phyloP scores from a whole-genome alignment of 2,888 invertebrate genomes.

The Dendrolimus houi region DNA sequence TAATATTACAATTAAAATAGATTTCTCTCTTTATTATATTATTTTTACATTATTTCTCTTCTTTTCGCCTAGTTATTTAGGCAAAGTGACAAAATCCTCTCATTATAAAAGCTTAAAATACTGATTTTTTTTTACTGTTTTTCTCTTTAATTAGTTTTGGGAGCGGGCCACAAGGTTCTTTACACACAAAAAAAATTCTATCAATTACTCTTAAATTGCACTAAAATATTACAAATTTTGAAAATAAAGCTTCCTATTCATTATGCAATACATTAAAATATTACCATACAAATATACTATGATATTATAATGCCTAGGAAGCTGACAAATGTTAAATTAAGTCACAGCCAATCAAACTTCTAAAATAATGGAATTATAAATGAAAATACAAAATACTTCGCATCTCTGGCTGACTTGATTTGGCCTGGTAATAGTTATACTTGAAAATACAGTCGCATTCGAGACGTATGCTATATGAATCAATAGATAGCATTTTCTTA shows the following conservation, averaged over 20 bases:
- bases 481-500: too few species aligned
- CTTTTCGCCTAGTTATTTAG: conserved; percentile 51
- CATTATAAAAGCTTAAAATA: conserved; percentile 26
- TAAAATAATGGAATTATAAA: conserved; percentile 1
- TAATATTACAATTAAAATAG: conserved; percentile 71
- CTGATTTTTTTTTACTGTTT: conserved; percentile 7
- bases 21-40: conserved; percentile 68
- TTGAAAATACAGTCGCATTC: too few species aligned
- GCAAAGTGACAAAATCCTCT: conserved; percentile 62
- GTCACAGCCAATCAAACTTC: conserved; percentile 23
- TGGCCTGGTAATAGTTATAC: too few species aligned
- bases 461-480: too few species aligned
- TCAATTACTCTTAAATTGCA: conserved; percentile 4
- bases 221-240: background rate
- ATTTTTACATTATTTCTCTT: conserved; percentile 55
- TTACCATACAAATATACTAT: background rate
- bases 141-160: conserved; percentile 13
- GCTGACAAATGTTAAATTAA: conserved; percentile 14
- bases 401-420: too few species aligned
- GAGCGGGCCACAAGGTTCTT: conserved; percentile 27
- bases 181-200: conserved; percentile 4
- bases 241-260: conserved; percentile 1
- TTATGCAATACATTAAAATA: conserved; percentile 1
- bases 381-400: too few species aligned
- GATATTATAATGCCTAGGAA: conserved; percentile 1